Evolutionary conservation across 64 coral and sea anemone species (phyloP).

Genomic region (Actinia tenebrosa): DNA sequence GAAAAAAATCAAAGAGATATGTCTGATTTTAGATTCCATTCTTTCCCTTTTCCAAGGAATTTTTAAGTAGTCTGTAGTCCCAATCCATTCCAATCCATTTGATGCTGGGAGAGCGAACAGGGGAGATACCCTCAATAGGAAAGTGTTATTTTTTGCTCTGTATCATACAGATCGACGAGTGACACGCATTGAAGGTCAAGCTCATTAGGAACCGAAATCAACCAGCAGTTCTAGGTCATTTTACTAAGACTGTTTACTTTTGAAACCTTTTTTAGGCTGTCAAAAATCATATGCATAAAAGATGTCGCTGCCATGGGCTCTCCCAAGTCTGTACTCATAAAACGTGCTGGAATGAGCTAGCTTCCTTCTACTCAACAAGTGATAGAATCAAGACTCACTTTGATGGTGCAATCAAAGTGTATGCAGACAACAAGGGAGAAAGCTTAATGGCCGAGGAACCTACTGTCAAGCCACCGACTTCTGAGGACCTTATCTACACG

Average conservation of each 20-base stretch:
- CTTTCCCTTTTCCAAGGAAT: not conserved
- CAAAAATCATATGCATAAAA: conserved; percentile 48
- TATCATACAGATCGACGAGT: conserved; percentile 19
- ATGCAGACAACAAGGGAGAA: conserved; percentile 69
- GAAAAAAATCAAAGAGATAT: not conserved
- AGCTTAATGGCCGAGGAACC: conserved; percentile 49
- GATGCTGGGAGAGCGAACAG: not conserved
- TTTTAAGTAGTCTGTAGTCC: not conserved
- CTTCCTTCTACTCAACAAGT: conserved; percentile 57
- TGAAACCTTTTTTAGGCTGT: conserved; percentile 69
- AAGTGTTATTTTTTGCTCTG: not conserved
- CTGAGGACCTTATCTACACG: conserved; percentile 81
- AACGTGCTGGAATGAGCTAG: conserved; percentile 73
- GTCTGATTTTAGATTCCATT: not conserved
- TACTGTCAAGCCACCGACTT: conserved; percentile 67
- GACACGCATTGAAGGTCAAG: conserved; percentile 15
- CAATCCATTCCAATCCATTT: not conserved
- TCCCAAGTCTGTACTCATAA: conserved; percentile 57
- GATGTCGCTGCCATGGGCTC: conserved; percentile 87
- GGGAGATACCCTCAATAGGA: not conserved
- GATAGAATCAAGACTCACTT: conserved; percentile 67
- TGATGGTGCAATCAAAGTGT: conserved; percentile 79
- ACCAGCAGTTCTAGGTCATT: conserved; percentile 11
- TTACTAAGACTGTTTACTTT: conserved; percentile 4
- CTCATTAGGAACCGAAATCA: conserved; percentile 17